Evolutionary conservation across 2,113 vertebrate genomes (phyloP).

Genomic region (Nesospiza acunhae): DNA sequence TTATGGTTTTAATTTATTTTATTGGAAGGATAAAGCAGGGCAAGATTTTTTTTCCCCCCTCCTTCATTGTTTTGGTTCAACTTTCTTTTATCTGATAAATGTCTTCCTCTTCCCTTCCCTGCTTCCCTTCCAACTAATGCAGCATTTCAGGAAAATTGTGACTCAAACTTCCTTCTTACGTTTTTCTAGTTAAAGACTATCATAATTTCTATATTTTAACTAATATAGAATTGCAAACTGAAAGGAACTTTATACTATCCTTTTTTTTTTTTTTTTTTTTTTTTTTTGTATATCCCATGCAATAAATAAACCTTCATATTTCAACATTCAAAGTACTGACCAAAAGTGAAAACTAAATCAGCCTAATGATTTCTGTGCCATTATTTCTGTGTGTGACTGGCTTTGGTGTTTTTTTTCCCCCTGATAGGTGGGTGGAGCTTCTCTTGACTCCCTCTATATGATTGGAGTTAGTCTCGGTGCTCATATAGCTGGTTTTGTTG

Average conservation of each 20-base stretch:
- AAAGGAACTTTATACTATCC: not conserved
- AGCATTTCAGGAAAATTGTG: not conserved
- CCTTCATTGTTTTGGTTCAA: not conserved
- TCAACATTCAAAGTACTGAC: not conserved
- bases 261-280: not conserved
- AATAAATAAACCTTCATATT: slow-evolving; percentile 68
- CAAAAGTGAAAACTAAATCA: not conserved
- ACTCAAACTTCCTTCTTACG: not conserved
- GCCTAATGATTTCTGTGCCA: not conserved
- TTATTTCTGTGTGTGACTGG: not conserved
- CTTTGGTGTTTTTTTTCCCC: not conserved
- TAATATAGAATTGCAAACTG: not conserved
- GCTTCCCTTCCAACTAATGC: not conserved
- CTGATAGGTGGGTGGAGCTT: slow-evolving; percentile 80
- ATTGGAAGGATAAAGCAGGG: not conserved
- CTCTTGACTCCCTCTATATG: slow-evolving; percentile 83
- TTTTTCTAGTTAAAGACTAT: not conserved
- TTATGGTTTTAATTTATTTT: not conserved
- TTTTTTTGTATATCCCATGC: slow-evolving; percentile 5
- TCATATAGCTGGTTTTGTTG: slow-evolving; percentile 92
- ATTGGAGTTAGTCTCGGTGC: slow-evolving; percentile 95
- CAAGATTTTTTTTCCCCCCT: not conserved
- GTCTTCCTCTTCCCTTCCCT: not conserved
- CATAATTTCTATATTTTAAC: not conserved
- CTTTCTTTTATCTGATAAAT: not conserved